These are phyloP conservation scores for Phania funesta DNA, from an alignment of 2,888 invertebrate genomes.

Conservation along the genomic window DNA sequence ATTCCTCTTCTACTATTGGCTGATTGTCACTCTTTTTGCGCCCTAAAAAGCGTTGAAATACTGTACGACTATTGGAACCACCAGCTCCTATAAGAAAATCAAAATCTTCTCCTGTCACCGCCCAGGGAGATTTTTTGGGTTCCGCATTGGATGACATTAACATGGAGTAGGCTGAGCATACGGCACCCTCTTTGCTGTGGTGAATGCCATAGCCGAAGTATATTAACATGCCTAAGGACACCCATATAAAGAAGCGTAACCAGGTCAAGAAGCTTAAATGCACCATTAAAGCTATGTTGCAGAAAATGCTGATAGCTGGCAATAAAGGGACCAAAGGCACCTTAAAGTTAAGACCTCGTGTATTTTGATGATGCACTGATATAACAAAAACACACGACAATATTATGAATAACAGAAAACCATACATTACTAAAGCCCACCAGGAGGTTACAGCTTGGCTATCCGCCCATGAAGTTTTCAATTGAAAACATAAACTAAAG, in stretches of 20 bases:
- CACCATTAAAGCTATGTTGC: constrained; percentile 91
- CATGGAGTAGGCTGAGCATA: constrained; percentile 83
- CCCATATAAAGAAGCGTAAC: constrained; percentile 93
- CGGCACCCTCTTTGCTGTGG: constrained; percentile 89
- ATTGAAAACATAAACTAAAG: constrained; percentile 86
- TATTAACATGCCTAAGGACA: constrained; percentile 89
- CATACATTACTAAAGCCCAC: constrained; percentile 86
- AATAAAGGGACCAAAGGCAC: constrained; percentile 91
- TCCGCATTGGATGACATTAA: constrained; percentile 85
- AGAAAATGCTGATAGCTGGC: constrained; percentile 89
- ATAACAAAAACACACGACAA: constrained; percentile 87
- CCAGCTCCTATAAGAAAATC: constrained; percentile 53
- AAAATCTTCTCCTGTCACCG: constrained; percentile 70
- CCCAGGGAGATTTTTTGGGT: constrained; percentile 83
- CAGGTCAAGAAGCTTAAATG: constrained; percentile 90
- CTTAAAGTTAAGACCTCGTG: constrained; percentile 86
- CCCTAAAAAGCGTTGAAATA: constrained; percentile 77
- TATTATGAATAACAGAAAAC: constrained; percentile 84
- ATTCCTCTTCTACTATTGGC: constrained; percentile 75
- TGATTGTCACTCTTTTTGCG: constrained; percentile 76
- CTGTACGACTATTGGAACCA: constrained; percentile 71
- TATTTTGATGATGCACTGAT: constrained; percentile 88
- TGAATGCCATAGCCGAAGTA: constrained; percentile 93
- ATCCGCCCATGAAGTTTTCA: constrained; percentile 84
- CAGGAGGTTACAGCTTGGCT: constrained; percentile 81